A percentile compares a stretch with the other conserved stretches of the same genome.
phyloP scores from a whole-genome alignment of 64 coral and sea anemone species.

The Stichodactyla helianthus region DNA sequence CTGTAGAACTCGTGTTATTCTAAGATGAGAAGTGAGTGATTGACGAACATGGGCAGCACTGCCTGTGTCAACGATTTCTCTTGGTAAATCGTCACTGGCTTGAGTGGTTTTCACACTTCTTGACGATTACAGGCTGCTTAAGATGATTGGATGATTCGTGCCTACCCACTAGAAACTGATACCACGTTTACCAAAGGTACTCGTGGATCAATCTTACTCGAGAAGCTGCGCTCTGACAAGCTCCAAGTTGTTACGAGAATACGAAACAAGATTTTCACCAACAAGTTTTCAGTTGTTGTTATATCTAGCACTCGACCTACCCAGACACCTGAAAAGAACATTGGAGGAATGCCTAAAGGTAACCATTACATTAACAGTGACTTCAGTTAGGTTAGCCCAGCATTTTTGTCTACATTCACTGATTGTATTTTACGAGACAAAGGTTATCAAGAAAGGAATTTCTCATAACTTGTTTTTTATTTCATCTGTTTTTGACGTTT shows the following conservation, averaged over 20 bases:
- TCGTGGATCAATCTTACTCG: not conserved
- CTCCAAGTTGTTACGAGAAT: not conserved
- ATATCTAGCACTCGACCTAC: not conserved
- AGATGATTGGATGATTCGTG: not conserved
- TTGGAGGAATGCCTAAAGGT: not conserved
- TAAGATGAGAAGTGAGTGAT: too few species aligned
- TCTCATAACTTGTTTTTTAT: not conserved
- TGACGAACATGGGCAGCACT: not conserved
- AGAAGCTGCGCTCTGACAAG: not conserved
- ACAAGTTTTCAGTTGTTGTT: not conserved
- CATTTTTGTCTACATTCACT: not conserved
- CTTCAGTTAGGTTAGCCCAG: too few species aligned
- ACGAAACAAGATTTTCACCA: not conserved
- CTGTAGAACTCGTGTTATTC: too few species aligned
- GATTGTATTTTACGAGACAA: not conserved
- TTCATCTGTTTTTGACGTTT: not conserved
- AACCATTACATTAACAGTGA: not conserved
- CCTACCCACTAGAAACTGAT: not conserved
- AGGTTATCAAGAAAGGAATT: not conserved
- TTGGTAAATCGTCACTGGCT: not conserved
- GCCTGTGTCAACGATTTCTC: constrained; percentile 1
- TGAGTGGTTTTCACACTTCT: not conserved
- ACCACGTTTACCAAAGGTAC: not conserved
- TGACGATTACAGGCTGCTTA: not conserved
- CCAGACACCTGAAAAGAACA: not conserved